Evolutionary conservation across 2,888 invertebrate species (phyloP).

Genomic region (Drosophila tripunctata): DNA sequence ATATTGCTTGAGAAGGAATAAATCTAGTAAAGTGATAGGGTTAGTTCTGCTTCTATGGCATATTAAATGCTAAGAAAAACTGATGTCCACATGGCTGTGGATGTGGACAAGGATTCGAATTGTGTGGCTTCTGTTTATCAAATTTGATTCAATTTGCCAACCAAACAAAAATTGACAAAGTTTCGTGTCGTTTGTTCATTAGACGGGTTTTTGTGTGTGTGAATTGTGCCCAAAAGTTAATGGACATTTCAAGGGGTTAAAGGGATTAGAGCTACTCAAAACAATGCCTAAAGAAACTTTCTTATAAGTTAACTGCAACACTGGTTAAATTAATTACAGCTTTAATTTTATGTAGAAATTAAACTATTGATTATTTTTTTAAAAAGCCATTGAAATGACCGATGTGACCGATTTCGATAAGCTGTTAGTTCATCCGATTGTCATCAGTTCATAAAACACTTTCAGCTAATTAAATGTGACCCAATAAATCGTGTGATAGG

Average conservation of each 20-base stretch:
- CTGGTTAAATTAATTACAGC: too few relatives aligned
- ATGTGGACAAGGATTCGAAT: not conserved
- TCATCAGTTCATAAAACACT: not conserved
- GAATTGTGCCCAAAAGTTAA: not conserved
- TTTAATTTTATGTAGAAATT: too few relatives aligned
- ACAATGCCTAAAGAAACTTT: not conserved
- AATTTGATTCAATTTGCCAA: slow-evolving; percentile 51
- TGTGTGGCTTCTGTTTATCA: slow-evolving; percentile 33
- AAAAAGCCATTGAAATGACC: too few relatives aligned
- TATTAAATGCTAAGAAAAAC: slow-evolving; percentile 43
- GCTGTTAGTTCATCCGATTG: slow-evolving; percentile 1
- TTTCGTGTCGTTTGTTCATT: slow-evolving; percentile 14
- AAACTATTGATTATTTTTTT: too few relatives aligned
- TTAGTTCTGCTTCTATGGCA: slow-evolving; percentile 26
- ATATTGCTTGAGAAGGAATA: slow-evolving; percentile 30
- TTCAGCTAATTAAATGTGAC: slow-evolving; percentile 36
- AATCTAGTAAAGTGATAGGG: slow-evolving; percentile 20
- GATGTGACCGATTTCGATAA: not conserved
- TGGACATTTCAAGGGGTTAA: slow-evolving; percentile 17
- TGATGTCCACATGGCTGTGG: slow-evolving; percentile 4
- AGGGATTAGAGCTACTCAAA: not conserved
- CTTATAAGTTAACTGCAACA: too few relatives aligned
- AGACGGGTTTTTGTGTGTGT: not conserved
- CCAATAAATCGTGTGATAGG: not conserved
- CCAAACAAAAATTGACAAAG: slow-evolving; percentile 35